Evolutionary conservation across 2,797 vertebrate species (phyloP).

Genomic region (Holocentrus rufus): DNA sequence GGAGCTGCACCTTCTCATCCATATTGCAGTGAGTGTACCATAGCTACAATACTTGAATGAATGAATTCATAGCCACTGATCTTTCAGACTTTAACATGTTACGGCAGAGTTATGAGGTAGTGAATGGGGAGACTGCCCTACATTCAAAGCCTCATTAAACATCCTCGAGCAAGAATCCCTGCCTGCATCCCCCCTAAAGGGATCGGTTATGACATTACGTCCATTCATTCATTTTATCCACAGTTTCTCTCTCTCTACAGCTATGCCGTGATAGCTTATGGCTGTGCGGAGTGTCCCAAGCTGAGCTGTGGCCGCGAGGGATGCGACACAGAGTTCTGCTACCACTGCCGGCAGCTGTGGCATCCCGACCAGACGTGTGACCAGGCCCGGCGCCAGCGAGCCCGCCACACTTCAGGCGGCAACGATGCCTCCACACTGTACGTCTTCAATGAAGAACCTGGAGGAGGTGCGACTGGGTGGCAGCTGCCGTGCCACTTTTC

Average conservation of each 20-base stretch:
- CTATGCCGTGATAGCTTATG: conserved; percentile 88
- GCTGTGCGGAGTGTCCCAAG: conserved; percentile 88
- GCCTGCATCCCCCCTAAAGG: not conserved
- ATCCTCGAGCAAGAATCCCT: not conserved
- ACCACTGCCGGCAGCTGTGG: conserved; percentile 91
- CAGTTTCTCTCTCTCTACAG: conserved; percentile 66
- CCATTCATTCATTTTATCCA: conserved; percentile 3
- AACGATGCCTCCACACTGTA: conserved; percentile 79
- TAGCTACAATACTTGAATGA: conserved; percentile 16
- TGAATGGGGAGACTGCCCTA: not conserved
- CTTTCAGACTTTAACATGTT: not conserved
- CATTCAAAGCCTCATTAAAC: not conserved
- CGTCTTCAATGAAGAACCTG: conserved; percentile 83
- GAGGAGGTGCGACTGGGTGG: conserved; percentile 73
- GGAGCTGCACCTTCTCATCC: not conserved
- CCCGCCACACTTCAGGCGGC: conserved; percentile 79
- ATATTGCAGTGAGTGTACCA: conserved; percentile 1
- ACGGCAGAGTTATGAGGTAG: not conserved
- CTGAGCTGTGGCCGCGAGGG: conserved; percentile 87
- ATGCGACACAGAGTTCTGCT: conserved; percentile 90
- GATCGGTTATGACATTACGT: not conserved
- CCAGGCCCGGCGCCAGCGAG: conserved; percentile 83
- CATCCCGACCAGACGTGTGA: conserved; percentile 88
- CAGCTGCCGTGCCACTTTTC: not conserved
- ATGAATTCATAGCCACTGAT: not conserved